These are phyloP conservation scores for Sinocyclocheilus maitianheensis DNA, from an alignment of 2,113 vertebrate species.

Conservation along the genomic window DNA sequence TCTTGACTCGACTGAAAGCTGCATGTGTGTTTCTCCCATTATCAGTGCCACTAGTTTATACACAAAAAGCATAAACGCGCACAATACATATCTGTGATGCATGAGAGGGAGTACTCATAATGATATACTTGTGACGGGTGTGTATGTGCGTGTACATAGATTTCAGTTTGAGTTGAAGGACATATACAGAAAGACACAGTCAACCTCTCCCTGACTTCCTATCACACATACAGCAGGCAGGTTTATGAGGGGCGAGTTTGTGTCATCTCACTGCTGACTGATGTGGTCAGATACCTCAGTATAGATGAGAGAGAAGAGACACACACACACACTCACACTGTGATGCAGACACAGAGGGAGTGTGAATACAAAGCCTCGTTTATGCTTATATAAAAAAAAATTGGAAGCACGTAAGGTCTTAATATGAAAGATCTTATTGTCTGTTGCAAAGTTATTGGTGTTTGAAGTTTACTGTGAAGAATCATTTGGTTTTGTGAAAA, in stretches of 20 bases:
- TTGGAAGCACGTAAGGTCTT: neutral
- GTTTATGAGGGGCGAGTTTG: neutral
- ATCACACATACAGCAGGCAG: neutral
- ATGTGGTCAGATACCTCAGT: constrained; percentile 7
- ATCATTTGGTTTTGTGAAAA: neutral
- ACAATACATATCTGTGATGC: neutral
- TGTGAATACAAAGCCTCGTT: neutral
- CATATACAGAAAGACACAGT: constrained; percentile 5
- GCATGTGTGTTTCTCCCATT: neutral
- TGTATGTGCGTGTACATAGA: neutral
- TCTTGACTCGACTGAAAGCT: constrained; percentile 7
- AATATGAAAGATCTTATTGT: neutral
- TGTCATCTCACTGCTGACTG: neutral
- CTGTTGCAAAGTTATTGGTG: neutral
- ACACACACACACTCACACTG: neutral
- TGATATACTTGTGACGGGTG: neutral
- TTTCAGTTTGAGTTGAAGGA: constrained; percentile 18
- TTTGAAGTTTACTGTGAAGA: neutral
- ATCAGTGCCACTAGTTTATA: neutral
- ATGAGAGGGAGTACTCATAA: neutral
- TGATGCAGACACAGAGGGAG: neutral
- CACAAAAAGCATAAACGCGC: neutral
- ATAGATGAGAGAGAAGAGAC: neutral
- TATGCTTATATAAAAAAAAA: neutral
- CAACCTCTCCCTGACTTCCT: constrained; percentile 1